These are phyloP conservation scores for Rhaphigaster nebulosa DNA, from an alignment of 2,888 invertebrate species.

Conservation along the genomic window DNA sequence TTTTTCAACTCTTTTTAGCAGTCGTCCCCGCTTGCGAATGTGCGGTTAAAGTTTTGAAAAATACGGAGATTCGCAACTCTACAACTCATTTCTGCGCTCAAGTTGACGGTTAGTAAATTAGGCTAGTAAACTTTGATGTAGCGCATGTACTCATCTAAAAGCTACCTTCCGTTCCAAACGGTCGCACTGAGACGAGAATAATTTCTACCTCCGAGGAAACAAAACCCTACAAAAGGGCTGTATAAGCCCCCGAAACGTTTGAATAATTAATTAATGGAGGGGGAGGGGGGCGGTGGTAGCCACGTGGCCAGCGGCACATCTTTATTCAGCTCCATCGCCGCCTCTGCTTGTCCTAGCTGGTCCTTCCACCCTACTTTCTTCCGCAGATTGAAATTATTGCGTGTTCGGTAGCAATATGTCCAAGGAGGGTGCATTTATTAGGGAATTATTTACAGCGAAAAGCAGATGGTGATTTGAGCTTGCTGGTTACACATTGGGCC, in stretches of 20 bases:
- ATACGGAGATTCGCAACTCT: too few species aligned
- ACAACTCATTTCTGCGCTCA: too few species aligned
- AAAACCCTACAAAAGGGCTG: not conserved
- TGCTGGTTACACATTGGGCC: not conserved
- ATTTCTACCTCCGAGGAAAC: not conserved
- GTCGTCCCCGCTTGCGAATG: too few species aligned
- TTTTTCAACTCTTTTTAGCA: too few species aligned
- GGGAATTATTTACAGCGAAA: not conserved
- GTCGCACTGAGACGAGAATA: not conserved
- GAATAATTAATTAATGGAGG: constrained; percentile 43
- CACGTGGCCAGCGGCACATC: constrained; percentile 4
- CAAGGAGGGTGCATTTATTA: constrained; percentile 43
- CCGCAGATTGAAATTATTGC: constrained; percentile 1
- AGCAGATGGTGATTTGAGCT: constrained; percentile 2
- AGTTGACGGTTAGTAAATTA: not conserved
- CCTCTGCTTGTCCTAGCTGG: not conserved
- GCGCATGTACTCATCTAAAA: too few species aligned
- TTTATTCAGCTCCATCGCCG: constrained; percentile 17
- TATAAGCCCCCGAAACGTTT: not conserved
- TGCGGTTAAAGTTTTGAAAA: too few species aligned
- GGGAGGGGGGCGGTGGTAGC: not conserved
- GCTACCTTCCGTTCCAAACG: not conserved
- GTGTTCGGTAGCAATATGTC: not conserved
- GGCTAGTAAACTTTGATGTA: not conserved
- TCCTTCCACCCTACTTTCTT: not conserved